Percentiles rank a stretch among this genome's conserved stretches.
Evolutionary conservation across 2,888 invertebrate species (phyloP).

Genomic region (Punctoribates punctum): DNA sequence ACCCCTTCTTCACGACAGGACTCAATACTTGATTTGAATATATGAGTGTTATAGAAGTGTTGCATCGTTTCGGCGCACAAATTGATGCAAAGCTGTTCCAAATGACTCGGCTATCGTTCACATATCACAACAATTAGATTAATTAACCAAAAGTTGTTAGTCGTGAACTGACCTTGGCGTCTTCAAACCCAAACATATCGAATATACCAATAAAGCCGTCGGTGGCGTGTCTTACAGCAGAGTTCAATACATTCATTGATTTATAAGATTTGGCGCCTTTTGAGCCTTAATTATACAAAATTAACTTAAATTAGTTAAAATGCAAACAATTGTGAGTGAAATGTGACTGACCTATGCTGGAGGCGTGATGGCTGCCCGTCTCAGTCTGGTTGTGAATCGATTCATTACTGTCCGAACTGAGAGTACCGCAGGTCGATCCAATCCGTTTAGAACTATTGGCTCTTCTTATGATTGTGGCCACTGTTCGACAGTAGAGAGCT

Average conservation of each 20-base stretch:
- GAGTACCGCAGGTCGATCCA: constrained; percentile 71
- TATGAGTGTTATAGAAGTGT: constrained; percentile 94
- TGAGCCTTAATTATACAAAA: constrained; percentile 57
- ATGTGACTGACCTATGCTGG: constrained; percentile 59
- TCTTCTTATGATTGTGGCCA: constrained; percentile 85
- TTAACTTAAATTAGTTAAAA: neutral
- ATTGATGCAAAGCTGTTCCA: constrained; percentile 92
- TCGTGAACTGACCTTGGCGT: constrained; percentile 62
- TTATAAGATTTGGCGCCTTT: constrained; percentile 65
- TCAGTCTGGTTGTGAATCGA: constrained; percentile 73
- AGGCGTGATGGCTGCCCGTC: constrained; percentile 77
- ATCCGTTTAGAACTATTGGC: constrained; percentile 85
- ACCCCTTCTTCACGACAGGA: constrained; percentile 91
- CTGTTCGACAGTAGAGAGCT: constrained; percentile 88
- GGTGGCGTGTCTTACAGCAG: constrained; percentile 85
- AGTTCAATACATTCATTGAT: constrained; percentile 85
- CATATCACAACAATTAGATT: constrained; percentile 28
- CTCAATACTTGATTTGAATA: constrained; percentile 88
- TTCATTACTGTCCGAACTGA: constrained; percentile 87
- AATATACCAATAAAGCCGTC: constrained; percentile 92
- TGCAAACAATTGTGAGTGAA: neutral
- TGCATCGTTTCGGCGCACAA: constrained; percentile 96
- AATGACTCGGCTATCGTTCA: constrained; percentile 65
- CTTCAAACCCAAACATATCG: constrained; percentile 96
- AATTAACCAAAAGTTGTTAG: too few relatives aligned